phyloP scores from a whole-genome alignment of 2,113 vertebrate species.

The Lethenteron camtschaticum region DNA sequence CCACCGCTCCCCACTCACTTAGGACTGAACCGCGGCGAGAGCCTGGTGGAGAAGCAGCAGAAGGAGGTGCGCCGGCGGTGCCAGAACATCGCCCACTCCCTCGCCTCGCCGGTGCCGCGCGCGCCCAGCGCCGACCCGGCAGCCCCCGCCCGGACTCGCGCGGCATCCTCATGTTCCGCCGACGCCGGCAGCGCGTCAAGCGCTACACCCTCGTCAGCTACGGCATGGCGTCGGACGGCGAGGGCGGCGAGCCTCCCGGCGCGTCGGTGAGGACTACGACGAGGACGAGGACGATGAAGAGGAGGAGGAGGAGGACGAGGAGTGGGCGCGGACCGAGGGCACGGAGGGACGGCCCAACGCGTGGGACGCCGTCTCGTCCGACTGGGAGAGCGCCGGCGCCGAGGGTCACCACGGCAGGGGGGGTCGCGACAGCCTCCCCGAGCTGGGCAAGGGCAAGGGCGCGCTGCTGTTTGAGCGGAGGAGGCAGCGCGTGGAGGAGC shows the following conservation, averaged over 20 bases:
- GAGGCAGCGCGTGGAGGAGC: slow-evolving; percentile 62
- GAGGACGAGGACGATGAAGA: slow-evolving; percentile 29
- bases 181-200: slow-evolving; percentile 63
- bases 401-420: slow-evolving; percentile 6
- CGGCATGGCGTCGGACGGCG: slow-evolving; percentile 63
- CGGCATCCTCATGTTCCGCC: slow-evolving; percentile 97
- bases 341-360: slow-evolving; percentile 28
- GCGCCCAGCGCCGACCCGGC: not conserved
- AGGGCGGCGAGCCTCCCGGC: slow-evolving; percentile 10
- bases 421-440: slow-evolving; percentile 57
- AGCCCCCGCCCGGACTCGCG: slow-evolving; percentile 75
- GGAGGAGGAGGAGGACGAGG: slow-evolving; percentile 23
- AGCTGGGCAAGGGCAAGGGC: slow-evolving; percentile 60
- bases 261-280: slow-evolving; percentile 22
- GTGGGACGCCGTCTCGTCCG: slow-evolving; percentile 22
- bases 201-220: slow-evolving; percentile 90
- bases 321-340: slow-evolving; percentile 33
- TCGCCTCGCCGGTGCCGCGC: slow-evolving; percentile 26
- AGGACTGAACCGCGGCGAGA: slow-evolving; percentile 81
- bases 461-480: slow-evolving; percentile 78
- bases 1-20: not conserved
- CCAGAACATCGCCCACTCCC: slow-evolving; percentile 80
- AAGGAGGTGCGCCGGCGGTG: slow-evolving; percentile 97
- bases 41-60: slow-evolving; percentile 78
- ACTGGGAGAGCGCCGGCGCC: no score